These are phyloP conservation scores for Apis mellifera DNA, from an alignment of 1,140 invertebrate species.

Conservation along the genomic window Amel_HAv3.1 CM009931.2:18761501-18762000, in stretches of 20 bases:
- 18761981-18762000: background rate
- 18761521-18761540: background rate
- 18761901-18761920: background rate
- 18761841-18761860: conserved; percentile 11
- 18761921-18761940: background rate
- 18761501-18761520: background rate
- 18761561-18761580: conserved; percentile 5
- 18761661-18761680: conserved; percentile 64
- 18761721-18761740: background rate
- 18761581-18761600: conserved; percentile 14
- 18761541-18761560: background rate
- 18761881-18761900: conserved; percentile 19
- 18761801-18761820: conserved; percentile 21
- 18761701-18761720: background rate
- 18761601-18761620: conserved; percentile 40
- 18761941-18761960: background rate
- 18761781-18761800: conserved; percentile 29
- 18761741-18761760: conserved; percentile 26
- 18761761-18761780: conserved; percentile 52
- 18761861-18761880: conserved; percentile 25
- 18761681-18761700: conserved; percentile 42
- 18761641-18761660: conserved; percentile 59
- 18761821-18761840: conserved; percentile 30
- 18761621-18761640: conserved; percentile 58
- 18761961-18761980: background rate